These are phyloP conservation scores for Hydrotaea cyrtoneurina DNA, from an alignment of 2,888 invertebrate genomes.

Conservation along the genomic window DNA sequence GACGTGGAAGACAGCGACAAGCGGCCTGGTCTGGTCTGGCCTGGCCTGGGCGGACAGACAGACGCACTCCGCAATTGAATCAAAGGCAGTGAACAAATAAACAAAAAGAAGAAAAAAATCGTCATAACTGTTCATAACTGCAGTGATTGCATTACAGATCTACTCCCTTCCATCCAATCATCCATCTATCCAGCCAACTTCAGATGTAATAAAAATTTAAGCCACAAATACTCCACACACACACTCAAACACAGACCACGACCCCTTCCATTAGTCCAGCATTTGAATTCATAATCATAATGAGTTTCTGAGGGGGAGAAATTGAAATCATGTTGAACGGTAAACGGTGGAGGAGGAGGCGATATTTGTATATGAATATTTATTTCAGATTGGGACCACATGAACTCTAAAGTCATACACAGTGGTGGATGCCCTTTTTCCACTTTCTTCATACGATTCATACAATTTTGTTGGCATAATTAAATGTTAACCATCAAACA, in stretches of 20 bases:
- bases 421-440: not conserved
- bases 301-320: not conserved
- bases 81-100: not conserved
- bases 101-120: too few species aligned
- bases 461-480: slow-evolving; percentile 37
- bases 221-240: not conserved
- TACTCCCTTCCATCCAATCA: not conserved
- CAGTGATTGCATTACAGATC: slow-evolving; percentile 54
- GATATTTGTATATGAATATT: not conserved
- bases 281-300: slow-evolving; percentile 3
- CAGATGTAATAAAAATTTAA: slow-evolving; percentile 20
- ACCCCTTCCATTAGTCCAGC: not conserved
- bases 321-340: not conserved
- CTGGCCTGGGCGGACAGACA: not conserved
- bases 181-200: not conserved
- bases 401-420: slow-evolving; percentile 43
- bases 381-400: slow-evolving; percentile 29
- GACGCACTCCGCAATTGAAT: not conserved
- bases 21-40: not conserved
- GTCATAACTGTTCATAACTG: slow-evolving; percentile 37
- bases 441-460: not conserved
- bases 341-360: not conserved
- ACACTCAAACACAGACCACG: not conserved
- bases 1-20: not conserved
- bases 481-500: slow-evolving; percentile 55